These are phyloP conservation scores for Bombus polaris DNA, from an alignment of 1,140 invertebrate species.

Conservation along the genomic window DNA sequence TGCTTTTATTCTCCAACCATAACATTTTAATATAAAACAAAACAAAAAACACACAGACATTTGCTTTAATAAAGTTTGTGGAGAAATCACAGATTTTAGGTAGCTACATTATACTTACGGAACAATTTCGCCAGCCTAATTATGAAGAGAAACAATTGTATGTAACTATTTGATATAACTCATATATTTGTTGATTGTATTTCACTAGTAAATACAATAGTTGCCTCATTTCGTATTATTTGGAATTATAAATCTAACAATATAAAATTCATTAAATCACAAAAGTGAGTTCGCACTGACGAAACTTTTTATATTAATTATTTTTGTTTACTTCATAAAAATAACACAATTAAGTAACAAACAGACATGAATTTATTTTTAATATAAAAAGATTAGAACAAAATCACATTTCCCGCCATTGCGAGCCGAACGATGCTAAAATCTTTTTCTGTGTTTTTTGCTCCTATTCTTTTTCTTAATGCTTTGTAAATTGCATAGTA, in stretches of 20 bases:
- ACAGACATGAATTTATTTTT: constrained; percentile 33
- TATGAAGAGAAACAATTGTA: constrained; percentile 59
- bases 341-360: constrained; percentile 23
- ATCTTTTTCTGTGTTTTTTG: constrained; percentile 5
- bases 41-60: constrained; percentile 50
- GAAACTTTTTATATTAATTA: constrained; percentile 47
- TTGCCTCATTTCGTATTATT: constrained; percentile 49
- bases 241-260: constrained; percentile 52
- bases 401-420: constrained; percentile 47
- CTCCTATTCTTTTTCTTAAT: constrained; percentile 6
- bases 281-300: constrained; percentile 64
- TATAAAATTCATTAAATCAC: constrained; percentile 47
- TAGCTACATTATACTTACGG: constrained; percentile 74
- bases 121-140: constrained; percentile 71
- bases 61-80: constrained; percentile 65
- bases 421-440: constrained; percentile 59
- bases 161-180: constrained; percentile 68
- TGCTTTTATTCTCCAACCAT: constrained; percentile 58
- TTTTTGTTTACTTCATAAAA: background rate
- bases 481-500: constrained; percentile 63
- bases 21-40: constrained; percentile 63
- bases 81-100: constrained; percentile 74
- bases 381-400: constrained; percentile 46
- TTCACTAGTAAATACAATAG: constrained; percentile 51
- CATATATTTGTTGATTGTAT: constrained; percentile 67